A percentile compares a stretch with the other conserved stretches of the same genome.
Conservation (phyloP, 2,797 vertebrate species). For the Sebastes cheni region DNA sequence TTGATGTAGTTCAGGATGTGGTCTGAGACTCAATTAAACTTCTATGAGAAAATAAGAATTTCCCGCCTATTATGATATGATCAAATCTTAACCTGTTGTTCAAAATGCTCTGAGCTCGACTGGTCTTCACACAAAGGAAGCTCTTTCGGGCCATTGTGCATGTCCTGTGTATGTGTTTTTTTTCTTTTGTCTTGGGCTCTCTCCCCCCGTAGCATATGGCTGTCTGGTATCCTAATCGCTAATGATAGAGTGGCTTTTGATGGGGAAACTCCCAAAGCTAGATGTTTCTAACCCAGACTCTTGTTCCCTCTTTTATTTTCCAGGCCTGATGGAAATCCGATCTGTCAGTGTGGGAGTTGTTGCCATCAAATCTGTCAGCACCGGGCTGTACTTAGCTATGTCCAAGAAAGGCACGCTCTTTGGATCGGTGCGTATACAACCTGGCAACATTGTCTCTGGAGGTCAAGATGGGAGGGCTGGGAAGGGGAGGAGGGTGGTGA, state of each 20-base stretch:
- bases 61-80: not conserved
- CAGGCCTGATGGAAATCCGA: slow-evolving; percentile 95
- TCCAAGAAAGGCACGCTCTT: slow-evolving; percentile 92
- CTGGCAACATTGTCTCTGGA: slow-evolving; percentile 55
- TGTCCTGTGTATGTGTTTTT: slow-evolving; percentile 21
- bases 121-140: slow-evolving; percentile 17
- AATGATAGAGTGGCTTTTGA: slow-evolving; percentile 78
- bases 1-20: not conserved
- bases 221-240: slow-evolving; percentile 73
- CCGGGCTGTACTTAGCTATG: slow-evolving; percentile 95
- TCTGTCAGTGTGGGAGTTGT: slow-evolving; percentile 92
- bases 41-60: not conserved
- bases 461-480: slow-evolving; percentile 50
- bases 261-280: slow-evolving; percentile 68
- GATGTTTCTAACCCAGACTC: slow-evolving; percentile 74
- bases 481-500: slow-evolving; percentile 12
- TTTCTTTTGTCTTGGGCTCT: slow-evolving; percentile 33
- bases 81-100: not conserved
- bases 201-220: slow-evolving; percentile 43
- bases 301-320: slow-evolving; percentile 69
- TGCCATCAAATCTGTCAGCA: slow-evolving; percentile 93
- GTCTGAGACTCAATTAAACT: not conserved
- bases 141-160: slow-evolving; percentile 31
- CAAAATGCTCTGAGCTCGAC: not conserved
- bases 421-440: slow-evolving; percentile 90